Percentiles rank a stretch among this genome's conserved stretches.
phyloP scores from a whole-genome alignment of 2,113 vertebrate genomes.

The Mixornis gularis region DNA sequence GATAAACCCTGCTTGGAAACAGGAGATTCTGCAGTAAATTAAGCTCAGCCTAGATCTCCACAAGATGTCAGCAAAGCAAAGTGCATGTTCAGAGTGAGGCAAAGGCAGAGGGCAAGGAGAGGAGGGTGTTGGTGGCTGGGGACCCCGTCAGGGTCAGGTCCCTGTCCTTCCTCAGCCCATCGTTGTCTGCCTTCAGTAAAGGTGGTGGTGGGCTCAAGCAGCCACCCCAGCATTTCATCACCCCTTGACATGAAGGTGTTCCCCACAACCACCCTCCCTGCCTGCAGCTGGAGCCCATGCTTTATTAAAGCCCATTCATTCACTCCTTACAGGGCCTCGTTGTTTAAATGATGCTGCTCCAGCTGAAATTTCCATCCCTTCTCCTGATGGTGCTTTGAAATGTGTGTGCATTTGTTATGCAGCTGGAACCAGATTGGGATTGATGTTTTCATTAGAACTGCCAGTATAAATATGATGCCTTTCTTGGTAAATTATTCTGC shows the following conservation, averaged over 20 bases:
- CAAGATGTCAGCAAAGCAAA: conserved; percentile 64
- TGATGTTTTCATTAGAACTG: conserved; percentile 17
- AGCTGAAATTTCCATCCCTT: not conserved
- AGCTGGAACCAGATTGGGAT: conserved; percentile 4
- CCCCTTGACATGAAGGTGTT: not conserved
- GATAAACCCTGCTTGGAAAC: not conserved
- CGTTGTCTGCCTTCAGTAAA: not conserved
- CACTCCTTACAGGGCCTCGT: not conserved
- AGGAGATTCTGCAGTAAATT: not conserved
- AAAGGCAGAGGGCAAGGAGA: not conserved
- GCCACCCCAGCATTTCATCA: not conserved
- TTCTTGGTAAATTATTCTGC: not conserved
- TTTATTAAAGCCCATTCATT: not conserved
- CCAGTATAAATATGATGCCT: not conserved
- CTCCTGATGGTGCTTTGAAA: not conserved
- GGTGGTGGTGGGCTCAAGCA: not conserved
- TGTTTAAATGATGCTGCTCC: not conserved
- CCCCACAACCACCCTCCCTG: not conserved
- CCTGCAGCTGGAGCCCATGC: not conserved
- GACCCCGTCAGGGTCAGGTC: not conserved
- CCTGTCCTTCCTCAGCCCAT: not conserved
- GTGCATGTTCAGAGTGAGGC: not conserved
- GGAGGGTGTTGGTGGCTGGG: not conserved
- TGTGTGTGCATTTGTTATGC: not conserved
- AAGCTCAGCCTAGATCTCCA: conserved; percentile 33